phyloP scores from a whole-genome alignment of 2,797 vertebrate genomes.

The Eulemur albifrons region DNA sequence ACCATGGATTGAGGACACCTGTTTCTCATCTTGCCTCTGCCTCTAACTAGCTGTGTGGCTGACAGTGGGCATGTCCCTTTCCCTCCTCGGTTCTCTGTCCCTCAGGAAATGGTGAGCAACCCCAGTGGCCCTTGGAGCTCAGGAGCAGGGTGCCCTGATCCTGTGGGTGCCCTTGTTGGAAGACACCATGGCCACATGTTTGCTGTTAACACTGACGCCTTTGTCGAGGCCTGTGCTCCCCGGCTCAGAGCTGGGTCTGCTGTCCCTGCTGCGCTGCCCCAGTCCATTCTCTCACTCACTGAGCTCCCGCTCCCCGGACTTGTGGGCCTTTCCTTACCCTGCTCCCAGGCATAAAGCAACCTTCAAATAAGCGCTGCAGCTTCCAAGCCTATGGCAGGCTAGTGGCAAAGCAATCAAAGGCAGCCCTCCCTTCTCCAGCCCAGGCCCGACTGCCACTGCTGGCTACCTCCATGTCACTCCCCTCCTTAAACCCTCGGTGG shows the following conservation, averaged over 20 bases:
- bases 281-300: not conserved
- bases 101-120: too few relatives aligned
- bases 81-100: not conserved
- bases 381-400: not conserved
- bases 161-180: not conserved
- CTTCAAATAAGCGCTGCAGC: not conserved
- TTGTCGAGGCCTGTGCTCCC: not conserved
- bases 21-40: not conserved
- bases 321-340: not conserved
- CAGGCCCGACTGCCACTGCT: fast-evolving
- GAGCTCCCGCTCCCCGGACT: not conserved
- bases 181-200: not conserved
- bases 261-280: not conserved
- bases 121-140: not conserved
- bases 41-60: too few relatives aligned
- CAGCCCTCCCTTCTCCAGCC: not conserved
- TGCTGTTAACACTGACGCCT: not conserved
- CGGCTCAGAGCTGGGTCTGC: not conserved
- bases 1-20: not conserved
- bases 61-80: not conserved
- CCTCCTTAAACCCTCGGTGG: not conserved
- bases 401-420: not conserved
- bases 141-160: not conserved
- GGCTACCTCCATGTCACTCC: not conserved
- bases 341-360: not conserved